Percentiles rank a stretch among this genome's conserved stretches.
Conservation (phyloP, 2,888 invertebrate genomes). For the Synanthedon tipuliformis region DNA sequence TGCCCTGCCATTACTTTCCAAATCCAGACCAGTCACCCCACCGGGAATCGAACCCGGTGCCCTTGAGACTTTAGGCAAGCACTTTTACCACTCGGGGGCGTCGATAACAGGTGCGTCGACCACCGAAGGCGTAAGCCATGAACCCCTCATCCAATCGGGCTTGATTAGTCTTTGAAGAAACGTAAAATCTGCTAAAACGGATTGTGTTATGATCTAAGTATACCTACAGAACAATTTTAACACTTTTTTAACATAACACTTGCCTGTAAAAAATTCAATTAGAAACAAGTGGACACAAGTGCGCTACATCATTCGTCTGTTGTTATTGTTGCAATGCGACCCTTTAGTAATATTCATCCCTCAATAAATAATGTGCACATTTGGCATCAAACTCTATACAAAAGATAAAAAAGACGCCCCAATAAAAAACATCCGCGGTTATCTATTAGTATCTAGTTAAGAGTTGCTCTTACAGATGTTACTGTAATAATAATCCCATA, state of each 20-base stretch:
- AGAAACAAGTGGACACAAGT: constrained; percentile 62
- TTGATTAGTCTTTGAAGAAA: no score
- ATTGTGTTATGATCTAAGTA: no score
- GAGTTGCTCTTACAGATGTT: constrained; percentile 63
- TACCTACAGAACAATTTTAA: no score
- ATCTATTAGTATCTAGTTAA: constrained; percentile 69
- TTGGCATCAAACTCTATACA: constrained; percentile 52
- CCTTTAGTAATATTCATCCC: constrained; percentile 28
- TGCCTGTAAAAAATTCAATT: constrained; percentile 44
- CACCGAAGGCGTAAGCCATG: no score
- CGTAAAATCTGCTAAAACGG: no score
- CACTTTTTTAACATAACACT: not conserved
- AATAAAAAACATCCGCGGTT: constrained; percentile 68
- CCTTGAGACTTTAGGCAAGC: no score
- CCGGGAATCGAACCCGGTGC: no score
- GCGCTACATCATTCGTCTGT: constrained; percentile 50
- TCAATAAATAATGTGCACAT: constrained; percentile 62
- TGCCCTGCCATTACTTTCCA: no score
- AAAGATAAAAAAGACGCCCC: constrained; percentile 55
- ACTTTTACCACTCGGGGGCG: no score
- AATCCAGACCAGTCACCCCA: no score
- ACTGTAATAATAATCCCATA: constrained; percentile 55
- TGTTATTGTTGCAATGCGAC: constrained; percentile 18
- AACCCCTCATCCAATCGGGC: no score
- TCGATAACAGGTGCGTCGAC: no score